phyloP scores from a whole-genome alignment of 2,113 vertebrate genomes.

The Podocnemis expansa region DNA sequence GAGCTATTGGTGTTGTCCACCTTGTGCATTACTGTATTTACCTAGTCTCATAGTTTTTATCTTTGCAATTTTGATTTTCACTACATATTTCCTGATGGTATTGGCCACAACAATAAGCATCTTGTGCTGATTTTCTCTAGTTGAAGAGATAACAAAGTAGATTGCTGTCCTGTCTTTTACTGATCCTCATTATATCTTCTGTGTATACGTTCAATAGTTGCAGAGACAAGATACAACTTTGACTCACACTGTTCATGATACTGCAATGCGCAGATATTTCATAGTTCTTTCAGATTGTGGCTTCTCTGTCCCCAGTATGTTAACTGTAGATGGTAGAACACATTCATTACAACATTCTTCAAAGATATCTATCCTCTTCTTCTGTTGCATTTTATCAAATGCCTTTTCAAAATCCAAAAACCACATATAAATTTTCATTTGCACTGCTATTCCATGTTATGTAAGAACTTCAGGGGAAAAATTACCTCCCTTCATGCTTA shows the following conservation, averaged over 20 bases:
- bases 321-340: neutral
- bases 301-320: neutral
- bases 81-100: neutral
- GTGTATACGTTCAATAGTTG: neutral
- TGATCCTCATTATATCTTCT: neutral
- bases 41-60: neutral
- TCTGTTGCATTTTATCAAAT: neutral
- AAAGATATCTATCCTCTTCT: neutral
- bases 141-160: neutral
- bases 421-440: too few relatives aligned
- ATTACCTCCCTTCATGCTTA: too few relatives aligned
- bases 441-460: too few relatives aligned
- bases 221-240: too few relatives aligned
- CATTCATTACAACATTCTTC: neutral
- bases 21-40: neutral
- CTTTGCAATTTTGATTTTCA: neutral
- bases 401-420: neutral
- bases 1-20: neutral
- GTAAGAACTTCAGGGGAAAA: too few relatives aligned
- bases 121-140: neutral
- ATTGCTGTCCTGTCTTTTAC: neutral
- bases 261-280: neutral
- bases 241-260: too few relatives aligned
- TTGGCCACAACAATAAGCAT: neutral
- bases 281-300: neutral